A percentile compares a stretch with the other conserved stretches of the same genome.
Conservation (phyloP, 53 echinoderm and acorn worm genomes). For the Patiria pectinifera region DNA sequence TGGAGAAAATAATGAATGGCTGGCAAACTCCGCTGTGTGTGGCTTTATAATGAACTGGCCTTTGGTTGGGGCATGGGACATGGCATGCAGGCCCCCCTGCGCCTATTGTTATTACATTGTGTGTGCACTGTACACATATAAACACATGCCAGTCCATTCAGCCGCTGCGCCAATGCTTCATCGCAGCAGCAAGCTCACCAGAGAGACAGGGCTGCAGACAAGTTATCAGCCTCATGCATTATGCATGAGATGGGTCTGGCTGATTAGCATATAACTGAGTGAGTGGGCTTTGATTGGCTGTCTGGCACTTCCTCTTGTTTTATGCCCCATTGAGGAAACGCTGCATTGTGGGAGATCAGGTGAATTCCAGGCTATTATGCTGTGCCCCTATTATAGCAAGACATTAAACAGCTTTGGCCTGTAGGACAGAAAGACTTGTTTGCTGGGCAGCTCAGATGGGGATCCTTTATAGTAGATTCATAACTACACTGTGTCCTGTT, state of each 20-base stretch:
- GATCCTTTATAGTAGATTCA: background rate
- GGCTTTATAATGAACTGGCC: constrained; percentile 54
- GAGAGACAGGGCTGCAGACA: background rate
- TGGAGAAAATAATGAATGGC: constrained; percentile 26
- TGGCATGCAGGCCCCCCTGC: constrained; percentile 10
- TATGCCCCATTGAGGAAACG: constrained; percentile 64
- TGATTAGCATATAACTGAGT: constrained; percentile 64
- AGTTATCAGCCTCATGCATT: constrained; percentile 23
- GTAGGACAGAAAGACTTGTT: constrained; percentile 27
- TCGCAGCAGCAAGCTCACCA: background rate
- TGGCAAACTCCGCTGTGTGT: constrained; percentile 36
- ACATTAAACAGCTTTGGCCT: constrained; percentile 50
- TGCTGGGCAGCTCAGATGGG: background rate
- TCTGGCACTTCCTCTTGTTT: constrained; percentile 66
- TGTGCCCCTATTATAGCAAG: constrained; percentile 49
- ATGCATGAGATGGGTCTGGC: constrained; percentile 45
- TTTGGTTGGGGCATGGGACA: constrained; percentile 1
- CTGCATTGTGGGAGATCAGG: constrained; percentile 56
- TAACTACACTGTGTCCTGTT: background rate
- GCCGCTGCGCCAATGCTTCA: constrained; percentile 13
- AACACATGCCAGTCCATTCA: constrained; percentile 55
- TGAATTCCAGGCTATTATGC: constrained; percentile 58
- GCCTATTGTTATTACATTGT: constrained; percentile 60
- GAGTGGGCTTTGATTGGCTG: constrained; percentile 56
- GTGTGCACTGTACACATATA: constrained; percentile 46